phyloP scores from a whole-genome alignment of 1,140 invertebrate species.

The Lordiphosa stackelbergi region DNA sequence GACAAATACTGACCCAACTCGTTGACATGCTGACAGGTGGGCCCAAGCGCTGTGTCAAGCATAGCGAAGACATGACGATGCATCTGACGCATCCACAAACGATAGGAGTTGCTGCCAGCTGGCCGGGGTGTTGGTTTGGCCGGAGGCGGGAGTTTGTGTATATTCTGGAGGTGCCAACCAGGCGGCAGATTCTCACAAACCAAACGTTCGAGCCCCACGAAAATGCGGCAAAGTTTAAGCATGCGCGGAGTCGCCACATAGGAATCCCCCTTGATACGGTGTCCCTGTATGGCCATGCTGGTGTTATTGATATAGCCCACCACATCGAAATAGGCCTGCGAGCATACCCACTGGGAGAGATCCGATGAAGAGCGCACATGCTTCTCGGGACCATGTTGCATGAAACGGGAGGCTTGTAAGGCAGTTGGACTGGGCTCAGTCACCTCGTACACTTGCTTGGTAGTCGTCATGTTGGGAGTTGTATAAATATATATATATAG shows the following conservation, averaged over 20 bases:
- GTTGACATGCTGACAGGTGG: constrained; percentile 36
- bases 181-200: constrained; percentile 17
- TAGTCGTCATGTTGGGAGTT: background rate
- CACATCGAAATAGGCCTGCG: constrained; percentile 40
- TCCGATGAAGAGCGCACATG: constrained; percentile 16
- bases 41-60: constrained; percentile 19
- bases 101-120: constrained; percentile 14
- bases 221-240: constrained; percentile 23
- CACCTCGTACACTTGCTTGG: too few relatives aligned
- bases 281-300: constrained; percentile 39
- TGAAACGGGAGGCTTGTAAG: constrained; percentile 3
- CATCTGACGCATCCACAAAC: constrained; percentile 28
- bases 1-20: constrained; percentile 51
- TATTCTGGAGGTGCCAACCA: constrained; percentile 3
- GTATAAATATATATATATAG: background rate
- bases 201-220: constrained; percentile 32
- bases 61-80: constrained; percentile 23
- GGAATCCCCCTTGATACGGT: background rate
- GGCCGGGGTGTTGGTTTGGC: background rate
- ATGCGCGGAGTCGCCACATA: constrained; percentile 25
- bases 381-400: constrained; percentile 28
- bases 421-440: too few relatives aligned
- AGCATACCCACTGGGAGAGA: constrained; percentile 34
- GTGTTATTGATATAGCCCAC: constrained; percentile 50
- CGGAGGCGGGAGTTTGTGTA: constrained; percentile 3